Percentiles rank a stretch among this genome's conserved stretches.
phyloP scores from a whole-genome alignment of 1,140 invertebrate species.

The Bombus impatiens region DNA sequence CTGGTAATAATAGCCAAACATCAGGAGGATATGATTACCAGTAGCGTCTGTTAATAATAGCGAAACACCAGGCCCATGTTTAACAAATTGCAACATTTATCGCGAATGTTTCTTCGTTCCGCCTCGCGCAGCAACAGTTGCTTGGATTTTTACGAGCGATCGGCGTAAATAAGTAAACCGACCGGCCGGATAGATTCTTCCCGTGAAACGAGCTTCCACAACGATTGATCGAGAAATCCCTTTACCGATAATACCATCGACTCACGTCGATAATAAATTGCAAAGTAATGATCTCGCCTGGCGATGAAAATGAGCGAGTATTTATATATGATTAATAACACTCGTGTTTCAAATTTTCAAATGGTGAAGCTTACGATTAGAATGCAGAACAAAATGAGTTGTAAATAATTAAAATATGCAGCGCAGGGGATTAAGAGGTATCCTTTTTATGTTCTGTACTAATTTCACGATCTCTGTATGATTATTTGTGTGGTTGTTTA shows the following conservation, averaged over 20 bases:
- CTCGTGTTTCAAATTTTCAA: background rate
- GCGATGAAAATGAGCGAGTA: background rate
- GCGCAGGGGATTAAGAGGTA: too few relatives aligned
- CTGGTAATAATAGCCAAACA: background rate
- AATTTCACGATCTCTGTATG: too few relatives aligned
- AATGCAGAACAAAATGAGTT: background rate
- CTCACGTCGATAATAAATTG: background rate
- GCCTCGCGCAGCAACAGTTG: background rate
- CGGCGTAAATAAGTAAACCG: background rate
- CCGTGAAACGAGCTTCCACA: background rate
- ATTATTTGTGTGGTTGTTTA: too few relatives aligned
- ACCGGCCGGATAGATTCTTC: constrained; percentile 3
- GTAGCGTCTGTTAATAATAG: background rate
- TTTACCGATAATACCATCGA: background rate
- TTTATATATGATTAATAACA: background rate
- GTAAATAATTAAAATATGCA: too few relatives aligned
- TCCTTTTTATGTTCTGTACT: too few relatives aligned
- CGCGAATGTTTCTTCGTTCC: background rate
- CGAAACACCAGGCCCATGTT: background rate
- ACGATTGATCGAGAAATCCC: background rate
- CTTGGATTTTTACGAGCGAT: constrained; percentile 20
- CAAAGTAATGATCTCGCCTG: background rate
- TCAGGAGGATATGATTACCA: background rate
- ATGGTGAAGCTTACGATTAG: background rate
- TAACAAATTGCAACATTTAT: constrained; percentile 32